These are phyloP conservation scores for Galagoides demidoff DNA, from an alignment of 2,797 vertebrate species.

Conservation along the genomic window DNA sequence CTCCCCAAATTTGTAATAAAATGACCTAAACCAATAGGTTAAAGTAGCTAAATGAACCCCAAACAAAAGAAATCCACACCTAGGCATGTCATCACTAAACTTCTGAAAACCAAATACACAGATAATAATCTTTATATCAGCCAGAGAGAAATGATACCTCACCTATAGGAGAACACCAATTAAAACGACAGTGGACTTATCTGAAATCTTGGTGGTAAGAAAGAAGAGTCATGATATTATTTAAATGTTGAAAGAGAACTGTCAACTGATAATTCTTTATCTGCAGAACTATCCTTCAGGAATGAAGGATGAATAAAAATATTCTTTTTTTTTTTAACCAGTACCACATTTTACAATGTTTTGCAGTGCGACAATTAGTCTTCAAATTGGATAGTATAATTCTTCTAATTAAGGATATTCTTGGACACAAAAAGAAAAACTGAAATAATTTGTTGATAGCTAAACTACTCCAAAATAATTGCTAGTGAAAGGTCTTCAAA, in stretches of 20 bases:
- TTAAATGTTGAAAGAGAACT: background rate
- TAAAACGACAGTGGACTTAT: background rate
- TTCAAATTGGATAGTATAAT: too few relatives aligned
- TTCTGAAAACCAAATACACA: background rate
- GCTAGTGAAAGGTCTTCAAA: background rate
- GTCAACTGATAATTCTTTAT: background rate
- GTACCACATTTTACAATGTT: too few relatives aligned
- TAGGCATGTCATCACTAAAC: background rate
- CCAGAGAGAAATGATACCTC: background rate
- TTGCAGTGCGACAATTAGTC: too few relatives aligned
- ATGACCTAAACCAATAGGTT: background rate
- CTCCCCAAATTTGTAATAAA: background rate
- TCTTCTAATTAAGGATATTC: background rate
- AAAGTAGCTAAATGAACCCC: background rate
- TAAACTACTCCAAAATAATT: background rate
- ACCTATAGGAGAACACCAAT: background rate
- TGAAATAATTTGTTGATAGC: background rate
- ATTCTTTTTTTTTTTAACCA: too few relatives aligned
- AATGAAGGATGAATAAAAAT: background rate
- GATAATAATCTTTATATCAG: background rate
- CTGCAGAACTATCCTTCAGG: background rate
- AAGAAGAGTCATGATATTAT: background rate
- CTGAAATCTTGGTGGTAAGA: background rate
- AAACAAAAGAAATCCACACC: background rate
- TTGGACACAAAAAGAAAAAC: background rate